Conservation (phyloP, 2,113 vertebrate genomes). For the Anser cygnoides region DNA sequence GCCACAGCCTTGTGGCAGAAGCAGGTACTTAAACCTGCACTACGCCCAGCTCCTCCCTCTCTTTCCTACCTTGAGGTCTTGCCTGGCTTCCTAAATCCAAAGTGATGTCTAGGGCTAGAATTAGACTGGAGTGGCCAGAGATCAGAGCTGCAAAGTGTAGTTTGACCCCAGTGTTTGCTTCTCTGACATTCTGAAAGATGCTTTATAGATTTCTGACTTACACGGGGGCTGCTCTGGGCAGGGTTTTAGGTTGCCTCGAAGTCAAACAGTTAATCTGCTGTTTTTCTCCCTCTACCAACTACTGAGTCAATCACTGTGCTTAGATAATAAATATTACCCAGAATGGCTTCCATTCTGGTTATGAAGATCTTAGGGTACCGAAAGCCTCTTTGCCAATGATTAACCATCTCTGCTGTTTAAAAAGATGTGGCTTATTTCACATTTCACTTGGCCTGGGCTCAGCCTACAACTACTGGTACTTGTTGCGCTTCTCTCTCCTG, state of each 20-base stretch:
- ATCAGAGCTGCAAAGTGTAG: background rate
- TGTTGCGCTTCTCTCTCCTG: background rate
- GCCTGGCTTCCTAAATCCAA: background rate
- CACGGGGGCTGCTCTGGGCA: fast-evolving
- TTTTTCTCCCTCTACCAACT: background rate
- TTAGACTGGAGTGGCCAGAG: background rate
- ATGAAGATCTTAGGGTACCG: background rate
- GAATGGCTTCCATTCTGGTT: background rate
- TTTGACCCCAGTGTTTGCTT: background rate
- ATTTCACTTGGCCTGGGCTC: background rate
- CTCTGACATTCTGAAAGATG: background rate
- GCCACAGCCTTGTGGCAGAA: background rate
- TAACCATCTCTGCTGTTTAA: background rate
- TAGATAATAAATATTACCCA: background rate
- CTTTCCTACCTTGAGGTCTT: background rate
- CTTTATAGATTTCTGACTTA: background rate
- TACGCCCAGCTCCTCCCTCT: fast-evolving
- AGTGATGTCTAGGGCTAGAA: fast-evolving
- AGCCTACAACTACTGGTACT: background rate
- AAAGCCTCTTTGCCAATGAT: background rate
- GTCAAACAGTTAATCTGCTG: background rate
- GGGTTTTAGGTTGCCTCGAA: background rate
- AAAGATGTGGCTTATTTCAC: background rate
- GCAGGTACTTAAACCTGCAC: background rate
- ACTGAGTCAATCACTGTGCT: background rate